Conservation (phyloP, 2,113 vertebrate genomes). For the Anoplopoma fimbria region DNA sequence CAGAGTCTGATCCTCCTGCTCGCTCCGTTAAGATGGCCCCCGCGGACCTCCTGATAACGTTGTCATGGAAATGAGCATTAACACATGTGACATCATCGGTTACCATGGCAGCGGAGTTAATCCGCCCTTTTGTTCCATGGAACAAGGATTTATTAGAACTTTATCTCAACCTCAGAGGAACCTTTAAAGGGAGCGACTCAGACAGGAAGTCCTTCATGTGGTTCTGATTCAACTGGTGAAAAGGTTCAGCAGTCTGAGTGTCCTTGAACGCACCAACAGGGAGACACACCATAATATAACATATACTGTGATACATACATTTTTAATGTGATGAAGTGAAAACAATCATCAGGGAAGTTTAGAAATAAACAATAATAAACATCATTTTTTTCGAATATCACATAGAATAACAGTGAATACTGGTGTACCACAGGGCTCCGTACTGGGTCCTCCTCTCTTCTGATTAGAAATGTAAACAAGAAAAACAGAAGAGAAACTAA, state of each 20-base stretch:
- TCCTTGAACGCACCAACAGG: not conserved
- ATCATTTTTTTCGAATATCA: not conserved
- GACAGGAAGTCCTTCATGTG: not conserved
- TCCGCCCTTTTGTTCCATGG: slow-evolving; percentile 41
- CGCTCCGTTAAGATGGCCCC: no score
- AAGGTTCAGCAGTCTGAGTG: no score
- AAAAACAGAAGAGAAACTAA: no score
- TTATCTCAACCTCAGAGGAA: slow-evolving; percentile 1
- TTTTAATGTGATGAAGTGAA: not conserved
- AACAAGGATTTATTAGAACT: slow-evolving; percentile 25
- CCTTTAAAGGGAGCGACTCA: not conserved
- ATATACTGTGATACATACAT: not conserved
- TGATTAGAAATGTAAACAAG: not conserved
- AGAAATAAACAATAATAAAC: not conserved
- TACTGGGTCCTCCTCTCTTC: not conserved
- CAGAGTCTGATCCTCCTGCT: no score
- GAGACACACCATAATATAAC: not conserved
- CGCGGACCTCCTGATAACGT: slow-evolving; percentile 42
- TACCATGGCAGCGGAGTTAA: slow-evolving; percentile 57
- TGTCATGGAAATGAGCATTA: slow-evolving; percentile 66
- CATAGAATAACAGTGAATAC: not conserved
- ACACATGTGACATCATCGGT: slow-evolving; percentile 38
- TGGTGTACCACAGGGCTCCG: not conserved
- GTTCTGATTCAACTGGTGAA: not conserved
- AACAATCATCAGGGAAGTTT: not conserved